Base-by-base conservation (phyloP, 37 sponge, comb jelly and placozoan species). In the Geodia barretti region DNA sequence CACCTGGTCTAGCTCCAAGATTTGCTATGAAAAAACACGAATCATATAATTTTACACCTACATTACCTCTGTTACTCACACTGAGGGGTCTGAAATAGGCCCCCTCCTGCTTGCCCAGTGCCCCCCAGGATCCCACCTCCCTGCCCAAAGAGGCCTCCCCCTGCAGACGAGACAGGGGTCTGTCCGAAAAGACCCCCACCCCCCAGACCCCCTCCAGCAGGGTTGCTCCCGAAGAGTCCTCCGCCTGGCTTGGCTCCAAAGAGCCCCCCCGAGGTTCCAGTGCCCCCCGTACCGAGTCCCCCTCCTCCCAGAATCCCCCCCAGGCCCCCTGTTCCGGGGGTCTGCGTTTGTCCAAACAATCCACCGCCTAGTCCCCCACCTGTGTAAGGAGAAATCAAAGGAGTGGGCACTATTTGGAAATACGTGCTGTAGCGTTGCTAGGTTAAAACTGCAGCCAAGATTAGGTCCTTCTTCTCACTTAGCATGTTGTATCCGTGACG, bases 151-250 rank as follows among this genome's bases (percentile, higher is more conserved):
- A 75, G 29, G 21, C 77, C 78, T n/a, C 79, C 86, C 20, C 63
- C 72, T 64, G 60, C 39, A 62, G 70, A 71, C 39, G 40, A 74
- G 47, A 30, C 34, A 42, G 87, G 74, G 37, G 66, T 73, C 63
- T 86, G 73, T 3, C 79, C 61, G 64, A 86, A 86, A 32, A 86
- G 59, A 9, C 87, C 87, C 35, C 64, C 79, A 24, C 74, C 68
- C 32, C 73, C 79, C 36, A 40, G 11, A 2, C 77, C 71, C 30
- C 66, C 72, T 14, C 60, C 66, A 35, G 42, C 66, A 4, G 69
- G 41, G 43, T 32, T 80, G 29, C 3, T 32, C 21, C 79, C 79
- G 41, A 79, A 79, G 23, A 79, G 32, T 25, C 79, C 65, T n/a
- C 65, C 65, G n/a, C 24, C 79, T 35, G 34, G 33, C n/a, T 14